Evolutionary conservation across 2,797 vertebrate species (phyloP).

Genomic region (Rallus crepitans): DNA sequence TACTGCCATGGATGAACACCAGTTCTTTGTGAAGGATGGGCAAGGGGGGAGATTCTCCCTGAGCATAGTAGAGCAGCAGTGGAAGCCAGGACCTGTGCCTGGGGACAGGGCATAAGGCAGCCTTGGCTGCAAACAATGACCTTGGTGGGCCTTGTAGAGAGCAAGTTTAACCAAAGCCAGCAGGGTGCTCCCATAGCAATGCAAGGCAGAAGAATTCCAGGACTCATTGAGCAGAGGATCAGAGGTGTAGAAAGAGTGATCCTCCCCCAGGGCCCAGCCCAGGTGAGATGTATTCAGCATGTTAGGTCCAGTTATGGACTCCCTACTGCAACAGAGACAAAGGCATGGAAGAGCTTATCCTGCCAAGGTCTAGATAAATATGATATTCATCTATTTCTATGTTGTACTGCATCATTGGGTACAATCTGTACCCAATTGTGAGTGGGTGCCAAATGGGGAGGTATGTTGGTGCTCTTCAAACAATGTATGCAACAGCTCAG

Average conservation of each 20-base stretch:
- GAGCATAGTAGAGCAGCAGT: neutral
- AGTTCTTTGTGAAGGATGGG: neutral
- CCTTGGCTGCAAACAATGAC: neutral
- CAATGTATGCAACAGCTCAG: neutral
- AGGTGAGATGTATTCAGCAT: neutral
- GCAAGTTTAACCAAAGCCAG: neutral
- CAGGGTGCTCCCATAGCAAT: neutral
- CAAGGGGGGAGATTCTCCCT: rapidly evolving
- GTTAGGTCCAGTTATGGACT: neutral
- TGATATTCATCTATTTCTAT: neutral
- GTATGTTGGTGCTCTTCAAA: neutral
- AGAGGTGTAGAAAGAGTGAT: neutral
- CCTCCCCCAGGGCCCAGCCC: neutral
- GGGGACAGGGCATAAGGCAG: neutral
- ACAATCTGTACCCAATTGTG: neutral
- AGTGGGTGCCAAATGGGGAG: neutral
- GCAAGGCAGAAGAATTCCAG: neutral
- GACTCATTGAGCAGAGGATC: neutral
- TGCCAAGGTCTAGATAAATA: neutral
- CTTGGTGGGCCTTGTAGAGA: neutral
- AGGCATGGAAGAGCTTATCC: rapidly evolving
- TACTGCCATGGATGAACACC: rapidly evolving
- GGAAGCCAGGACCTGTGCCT: neutral
- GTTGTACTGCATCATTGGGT: neutral
- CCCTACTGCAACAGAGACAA: neutral